Evolutionary conservation across 1,140 invertebrate genomes (phyloP).

Genomic region (Eumeta japonica): DNA sequence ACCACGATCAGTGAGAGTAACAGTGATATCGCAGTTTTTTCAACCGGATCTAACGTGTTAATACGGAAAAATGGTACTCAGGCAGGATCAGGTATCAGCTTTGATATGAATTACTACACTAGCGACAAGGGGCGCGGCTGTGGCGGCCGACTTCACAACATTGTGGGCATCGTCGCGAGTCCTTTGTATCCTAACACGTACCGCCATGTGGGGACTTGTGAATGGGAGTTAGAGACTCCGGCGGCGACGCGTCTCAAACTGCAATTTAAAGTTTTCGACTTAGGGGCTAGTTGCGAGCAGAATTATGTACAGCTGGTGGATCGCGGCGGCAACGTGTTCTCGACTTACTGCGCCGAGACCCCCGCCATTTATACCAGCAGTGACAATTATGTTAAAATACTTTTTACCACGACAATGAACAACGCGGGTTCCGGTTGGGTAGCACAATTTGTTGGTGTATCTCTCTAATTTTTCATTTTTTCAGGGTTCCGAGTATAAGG

Average conservation of each 20-base stretch:
- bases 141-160: slow-evolving; percentile 73
- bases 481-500: slow-evolving; percentile 12
- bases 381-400: slow-evolving; percentile 60
- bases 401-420: slow-evolving; percentile 64
- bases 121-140: slow-evolving; percentile 71
- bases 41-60: slow-evolving; percentile 62
- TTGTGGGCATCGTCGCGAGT: slow-evolving; percentile 71
- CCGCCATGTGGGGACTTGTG: slow-evolving; percentile 62
- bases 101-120: slow-evolving; percentile 66
- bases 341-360: slow-evolving; percentile 54
- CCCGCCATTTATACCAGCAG: slow-evolving; percentile 58
- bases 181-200: slow-evolving; percentile 72
- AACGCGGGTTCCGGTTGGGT: slow-evolving; percentile 71
- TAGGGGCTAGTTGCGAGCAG: slow-evolving; percentile 63
- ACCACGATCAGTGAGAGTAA: slow-evolving; percentile 31
- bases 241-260: slow-evolving; percentile 58
- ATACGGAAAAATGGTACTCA: slow-evolving; percentile 46
- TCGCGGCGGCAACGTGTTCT: slow-evolving; percentile 23
- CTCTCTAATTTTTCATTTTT: no score
- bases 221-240: slow-evolving; percentile 72
- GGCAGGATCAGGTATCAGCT: slow-evolving; percentile 31
- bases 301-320: slow-evolving; percentile 65
- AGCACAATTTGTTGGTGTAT: slow-evolving; percentile 51
- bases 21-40: slow-evolving; percentile 51
- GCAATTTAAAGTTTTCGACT: slow-evolving; percentile 63